Conservation (phyloP, 2,113 vertebrate genomes). For the Haemorhous mexicanus region DNA sequence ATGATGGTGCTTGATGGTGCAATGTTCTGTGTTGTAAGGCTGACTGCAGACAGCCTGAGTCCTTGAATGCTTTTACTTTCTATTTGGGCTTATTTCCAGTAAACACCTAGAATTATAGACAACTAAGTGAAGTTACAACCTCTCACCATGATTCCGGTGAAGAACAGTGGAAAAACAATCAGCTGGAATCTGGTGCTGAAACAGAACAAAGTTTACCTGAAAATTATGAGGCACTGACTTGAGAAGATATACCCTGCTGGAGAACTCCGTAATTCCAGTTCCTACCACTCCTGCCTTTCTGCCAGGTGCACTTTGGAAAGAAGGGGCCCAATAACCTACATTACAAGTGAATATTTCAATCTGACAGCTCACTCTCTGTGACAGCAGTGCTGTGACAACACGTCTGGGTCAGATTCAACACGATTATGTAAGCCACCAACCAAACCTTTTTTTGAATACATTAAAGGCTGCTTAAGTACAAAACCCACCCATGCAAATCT, state of each 20-base stretch:
- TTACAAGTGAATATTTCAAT: slow-evolving; percentile 48
- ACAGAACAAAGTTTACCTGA: neutral
- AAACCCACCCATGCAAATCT: slow-evolving; percentile 64
- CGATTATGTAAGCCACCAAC: slow-evolving; percentile 67
- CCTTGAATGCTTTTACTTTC: neutral
- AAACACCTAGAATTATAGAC: neutral
- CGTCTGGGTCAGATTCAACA: slow-evolving; percentile 64
- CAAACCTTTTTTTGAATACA: slow-evolving; percentile 61
- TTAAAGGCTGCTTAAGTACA: slow-evolving; percentile 64
- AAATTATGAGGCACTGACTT: neutral
- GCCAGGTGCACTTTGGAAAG: neutral
- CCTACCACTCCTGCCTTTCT: neutral
- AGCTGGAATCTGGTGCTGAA: neutral
- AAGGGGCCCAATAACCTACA: slow-evolving; percentile 61
- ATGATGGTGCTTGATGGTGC: neutral
- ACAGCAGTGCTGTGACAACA: slow-evolving; percentile 66
- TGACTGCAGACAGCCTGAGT: neutral
- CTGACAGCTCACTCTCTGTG: slow-evolving; percentile 63
- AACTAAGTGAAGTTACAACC: neutral
- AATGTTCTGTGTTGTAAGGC: neutral
- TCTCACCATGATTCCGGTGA: neutral
- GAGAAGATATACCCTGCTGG: neutral
- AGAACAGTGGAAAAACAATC: neutral
- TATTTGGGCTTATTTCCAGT: neutral
- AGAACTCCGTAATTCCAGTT: neutral